Percentiles rank a stretch among this genome's conserved stretches.
Evolutionary conservation across 2,797 vertebrate genomes (phyloP).

Genomic region (Allobates femoralis): DNA sequence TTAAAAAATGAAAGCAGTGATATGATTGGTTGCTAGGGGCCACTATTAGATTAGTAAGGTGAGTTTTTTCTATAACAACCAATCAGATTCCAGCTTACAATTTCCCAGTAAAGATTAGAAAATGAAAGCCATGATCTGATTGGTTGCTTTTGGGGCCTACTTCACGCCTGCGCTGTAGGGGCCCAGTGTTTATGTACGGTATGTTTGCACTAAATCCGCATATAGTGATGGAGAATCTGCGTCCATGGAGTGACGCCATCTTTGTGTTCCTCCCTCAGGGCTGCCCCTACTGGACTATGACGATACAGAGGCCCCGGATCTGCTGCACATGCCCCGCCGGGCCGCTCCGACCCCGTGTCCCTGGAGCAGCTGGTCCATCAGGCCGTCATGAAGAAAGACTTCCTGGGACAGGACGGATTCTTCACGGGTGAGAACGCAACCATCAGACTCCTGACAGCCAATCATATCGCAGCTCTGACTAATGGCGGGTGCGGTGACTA

Average conservation of each 20-base stretch:
- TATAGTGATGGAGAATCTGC: no score
- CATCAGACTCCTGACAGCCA: neutral
- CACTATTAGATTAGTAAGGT: no score
- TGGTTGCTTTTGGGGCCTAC: neutral
- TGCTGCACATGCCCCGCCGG: conserved; percentile 29
- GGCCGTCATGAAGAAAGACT: conserved; percentile 83
- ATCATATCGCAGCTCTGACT: neutral
- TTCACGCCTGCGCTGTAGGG: no score
- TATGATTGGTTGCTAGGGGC: no score
- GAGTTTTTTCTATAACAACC: neutral
- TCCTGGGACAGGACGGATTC: conserved; percentile 71
- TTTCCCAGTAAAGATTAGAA: neutral
- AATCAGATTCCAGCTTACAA: neutral
- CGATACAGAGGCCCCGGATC: conserved; percentile 21
- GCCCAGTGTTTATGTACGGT: no score
- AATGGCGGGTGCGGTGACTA: neutral
- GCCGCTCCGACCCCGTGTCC: conserved; percentile 65
- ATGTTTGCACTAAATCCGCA: no score
- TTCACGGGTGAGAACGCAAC: conserved; percentile 54
- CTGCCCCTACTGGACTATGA: conserved; percentile 56
- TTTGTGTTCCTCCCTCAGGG: conserved; percentile 10
- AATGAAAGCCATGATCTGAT: no score
- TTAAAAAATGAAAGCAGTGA: no score
- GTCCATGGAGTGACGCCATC: neutral
- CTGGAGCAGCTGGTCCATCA: conserved; percentile 73